A percentile compares a stretch with the other conserved stretches of the same genome.
phyloP scores from a whole-genome alignment of 2,888 invertebrate species.

The Chironomus riparius region DNA sequence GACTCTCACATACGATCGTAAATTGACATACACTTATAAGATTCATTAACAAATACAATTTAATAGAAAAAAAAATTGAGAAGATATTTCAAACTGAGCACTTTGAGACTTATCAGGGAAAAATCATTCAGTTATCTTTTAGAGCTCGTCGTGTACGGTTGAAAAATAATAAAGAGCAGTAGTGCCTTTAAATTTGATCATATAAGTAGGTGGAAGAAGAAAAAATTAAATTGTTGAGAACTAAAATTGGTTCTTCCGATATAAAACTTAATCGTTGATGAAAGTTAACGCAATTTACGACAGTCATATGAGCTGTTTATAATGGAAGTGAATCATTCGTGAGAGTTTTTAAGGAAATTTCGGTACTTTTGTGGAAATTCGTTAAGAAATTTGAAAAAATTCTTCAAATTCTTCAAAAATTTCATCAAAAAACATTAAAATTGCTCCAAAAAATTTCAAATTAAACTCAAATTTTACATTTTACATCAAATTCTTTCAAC shows the following conservation, averaged over 20 bases:
- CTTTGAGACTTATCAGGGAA: neutral
- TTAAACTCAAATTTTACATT: neutral
- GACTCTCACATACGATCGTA: neutral
- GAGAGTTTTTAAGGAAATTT: neutral
- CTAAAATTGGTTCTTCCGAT: neutral
- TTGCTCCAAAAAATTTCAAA: too few species aligned
- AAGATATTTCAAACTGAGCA: too few species aligned
- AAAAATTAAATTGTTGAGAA: neutral
- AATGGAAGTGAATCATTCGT: neutral
- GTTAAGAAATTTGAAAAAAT: too few species aligned
- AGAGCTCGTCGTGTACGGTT: constrained; percentile 7
- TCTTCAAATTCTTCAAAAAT: too few species aligned
- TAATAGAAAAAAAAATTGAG: too few species aligned
- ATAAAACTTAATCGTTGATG: neutral
- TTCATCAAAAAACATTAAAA: too few species aligned
- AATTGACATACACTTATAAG: neutral
- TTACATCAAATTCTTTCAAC: neutral
- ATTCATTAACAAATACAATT: neutral
- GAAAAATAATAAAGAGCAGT: neutral
- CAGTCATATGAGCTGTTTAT: neutral
- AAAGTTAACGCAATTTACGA: neutral
- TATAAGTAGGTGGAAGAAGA: constrained; percentile 17
- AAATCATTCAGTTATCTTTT: constrained; percentile 16
- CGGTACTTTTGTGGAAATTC: too few species aligned
- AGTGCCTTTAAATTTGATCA: neutral